Conservation (phyloP, 2,888 invertebrate genomes). For the Oxyscelio sp. region DNA sequence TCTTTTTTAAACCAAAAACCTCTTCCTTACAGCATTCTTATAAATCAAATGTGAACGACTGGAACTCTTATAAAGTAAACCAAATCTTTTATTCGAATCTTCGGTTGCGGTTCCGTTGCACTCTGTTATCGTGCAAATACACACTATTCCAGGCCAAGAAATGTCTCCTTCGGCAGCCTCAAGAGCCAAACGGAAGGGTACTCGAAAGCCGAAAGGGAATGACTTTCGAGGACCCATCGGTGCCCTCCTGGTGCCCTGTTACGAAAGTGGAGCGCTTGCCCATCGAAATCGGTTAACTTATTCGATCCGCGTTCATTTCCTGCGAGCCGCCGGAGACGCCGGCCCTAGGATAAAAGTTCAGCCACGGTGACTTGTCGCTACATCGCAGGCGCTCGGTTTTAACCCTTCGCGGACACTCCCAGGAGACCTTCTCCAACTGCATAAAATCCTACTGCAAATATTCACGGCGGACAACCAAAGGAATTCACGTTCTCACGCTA, state of each 20-base stretch:
- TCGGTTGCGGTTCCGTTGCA: background rate
- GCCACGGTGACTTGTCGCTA: constrained; percentile 2
- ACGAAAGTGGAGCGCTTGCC: constrained; percentile 79
- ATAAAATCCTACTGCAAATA: constrained; percentile 81
- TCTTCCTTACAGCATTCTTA: background rate
- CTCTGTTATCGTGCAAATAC: constrained; percentile 9
- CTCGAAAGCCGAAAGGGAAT: constrained; percentile 59
- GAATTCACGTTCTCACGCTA: constrained; percentile 84
- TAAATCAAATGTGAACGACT: background rate
- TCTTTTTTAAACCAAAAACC: background rate
- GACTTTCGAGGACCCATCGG: constrained; percentile 47
- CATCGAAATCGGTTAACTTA: constrained; percentile 47
- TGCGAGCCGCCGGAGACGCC: background rate
- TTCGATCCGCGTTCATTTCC: constrained; percentile 30
- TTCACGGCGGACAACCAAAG: constrained; percentile 82
- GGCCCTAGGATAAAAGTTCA: constrained; percentile 1
- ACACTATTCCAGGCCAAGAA: constrained; percentile 38
- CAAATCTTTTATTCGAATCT: constrained; percentile 3
- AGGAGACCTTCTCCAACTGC: constrained; percentile 78
- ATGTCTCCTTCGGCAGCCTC: constrained; percentile 17
- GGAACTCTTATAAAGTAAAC: background rate
- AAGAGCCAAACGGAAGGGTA: too few species aligned
- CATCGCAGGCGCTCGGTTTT: constrained; percentile 29
- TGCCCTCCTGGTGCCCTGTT: constrained; percentile 79
- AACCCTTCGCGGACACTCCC: constrained; percentile 46